phyloP scores from a whole-genome alignment of 1,140 invertebrate species.

The Gryon sp. region DNA sequence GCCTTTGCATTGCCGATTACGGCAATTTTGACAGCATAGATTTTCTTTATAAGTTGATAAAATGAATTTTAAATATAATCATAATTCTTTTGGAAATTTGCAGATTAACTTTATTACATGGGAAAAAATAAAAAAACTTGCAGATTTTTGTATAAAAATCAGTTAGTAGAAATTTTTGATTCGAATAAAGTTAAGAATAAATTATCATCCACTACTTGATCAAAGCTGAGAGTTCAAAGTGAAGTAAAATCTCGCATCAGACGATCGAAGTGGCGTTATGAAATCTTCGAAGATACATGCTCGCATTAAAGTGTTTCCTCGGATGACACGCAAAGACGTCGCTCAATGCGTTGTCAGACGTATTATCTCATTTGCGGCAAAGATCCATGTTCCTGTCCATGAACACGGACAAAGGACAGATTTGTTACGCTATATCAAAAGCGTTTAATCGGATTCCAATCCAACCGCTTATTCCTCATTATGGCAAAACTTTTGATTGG shows the following conservation, averaged over 20 bases:
- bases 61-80: too few relatives aligned
- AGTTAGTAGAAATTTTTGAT: too few relatives aligned
- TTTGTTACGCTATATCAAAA: neutral
- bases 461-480: constrained; percentile 5
- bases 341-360: too few relatives aligned
- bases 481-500: constrained; percentile 1
- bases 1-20: neutral
- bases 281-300: neutral
- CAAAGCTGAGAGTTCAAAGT: neutral
- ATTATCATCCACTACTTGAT: too few relatives aligned
- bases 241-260: too few relatives aligned
- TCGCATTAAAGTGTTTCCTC: constrained; percentile 2
- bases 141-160: too few relatives aligned
- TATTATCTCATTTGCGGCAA: constrained; percentile 7
- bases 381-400: neutral
- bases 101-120: too few relatives aligned
- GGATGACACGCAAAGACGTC: constrained; percentile 5
- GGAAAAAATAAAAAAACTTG: too few relatives aligned
- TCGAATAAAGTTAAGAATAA: too few relatives aligned
- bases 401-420: neutral
- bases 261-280: neutral
- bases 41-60: too few relatives aligned
- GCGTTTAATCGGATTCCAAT: neutral
- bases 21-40: neutral
- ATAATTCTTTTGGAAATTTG: too few relatives aligned